These are phyloP conservation scores for Dolichoris vasculosae DNA, from an alignment of 1,140 invertebrate species.

Conservation along the genomic window DNA sequence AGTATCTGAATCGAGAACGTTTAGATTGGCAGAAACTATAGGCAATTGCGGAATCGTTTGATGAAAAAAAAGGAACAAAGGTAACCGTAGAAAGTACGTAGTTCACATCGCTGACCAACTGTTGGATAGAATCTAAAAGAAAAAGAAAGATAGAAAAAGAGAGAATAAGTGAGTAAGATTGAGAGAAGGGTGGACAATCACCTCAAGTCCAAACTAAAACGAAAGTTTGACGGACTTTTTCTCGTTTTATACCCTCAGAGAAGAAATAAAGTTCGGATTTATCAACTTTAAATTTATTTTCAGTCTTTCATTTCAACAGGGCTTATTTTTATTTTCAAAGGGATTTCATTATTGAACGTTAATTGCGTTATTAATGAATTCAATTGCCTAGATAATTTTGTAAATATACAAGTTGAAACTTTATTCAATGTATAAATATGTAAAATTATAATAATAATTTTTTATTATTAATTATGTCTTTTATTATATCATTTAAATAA, in stretches of 20 bases:
- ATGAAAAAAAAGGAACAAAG: not conserved
- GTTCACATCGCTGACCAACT: too few relatives aligned
- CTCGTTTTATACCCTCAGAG: not conserved
- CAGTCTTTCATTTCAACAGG: not conserved
- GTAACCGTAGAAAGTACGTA: not conserved
- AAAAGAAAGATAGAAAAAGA: not conserved
- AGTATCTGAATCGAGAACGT: not conserved
- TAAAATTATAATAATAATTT: not conserved
- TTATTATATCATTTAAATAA: too few relatives aligned
- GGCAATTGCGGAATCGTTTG: not conserved
- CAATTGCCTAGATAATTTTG: not conserved
- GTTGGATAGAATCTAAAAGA: not conserved
- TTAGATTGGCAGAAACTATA: not conserved
- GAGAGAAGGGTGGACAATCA: not conserved
- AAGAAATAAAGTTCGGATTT: constrained; percentile 26
- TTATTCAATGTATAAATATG: not conserved
- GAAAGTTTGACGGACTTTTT: constrained; percentile 12
- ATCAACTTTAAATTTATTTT: constrained; percentile 17
- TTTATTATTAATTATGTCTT: too few relatives aligned
- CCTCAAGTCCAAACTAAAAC: not conserved
- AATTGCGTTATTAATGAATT: not conserved
- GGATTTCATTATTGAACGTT: not conserved
- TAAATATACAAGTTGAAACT: not conserved
- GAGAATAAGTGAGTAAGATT: not conserved
- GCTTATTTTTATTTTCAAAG: not conserved